phyloP scores from a whole-genome alignment of 1,140 invertebrate species.

The Hormaphis cornu region DNA sequence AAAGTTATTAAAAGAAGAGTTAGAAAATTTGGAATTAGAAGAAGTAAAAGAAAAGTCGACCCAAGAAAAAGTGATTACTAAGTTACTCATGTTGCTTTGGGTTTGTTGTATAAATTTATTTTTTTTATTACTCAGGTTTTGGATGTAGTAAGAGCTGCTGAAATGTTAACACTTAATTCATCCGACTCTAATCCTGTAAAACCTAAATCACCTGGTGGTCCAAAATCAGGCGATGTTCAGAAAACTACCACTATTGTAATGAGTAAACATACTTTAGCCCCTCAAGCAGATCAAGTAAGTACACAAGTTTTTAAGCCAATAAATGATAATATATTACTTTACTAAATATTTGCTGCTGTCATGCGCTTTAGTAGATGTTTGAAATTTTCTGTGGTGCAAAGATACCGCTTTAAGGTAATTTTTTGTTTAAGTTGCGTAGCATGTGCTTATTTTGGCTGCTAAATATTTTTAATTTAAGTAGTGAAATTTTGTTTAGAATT shows the following conservation, averaged over 20 bases:
- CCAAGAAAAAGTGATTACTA: conserved; percentile 59
- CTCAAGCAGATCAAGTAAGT: conserved; percentile 38
- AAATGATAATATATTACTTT: background rate
- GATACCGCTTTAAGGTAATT: conserved; percentile 9
- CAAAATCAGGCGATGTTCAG: conserved; percentile 54
- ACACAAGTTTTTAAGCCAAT: background rate
- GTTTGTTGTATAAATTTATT: too few relatives aligned
- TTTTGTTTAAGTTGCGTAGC: conserved; percentile 21
- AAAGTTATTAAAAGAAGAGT: conserved; percentile 44
- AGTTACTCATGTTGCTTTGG: background rate
- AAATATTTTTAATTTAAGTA: conserved; percentile 6
- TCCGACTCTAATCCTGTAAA: conserved; percentile 47
- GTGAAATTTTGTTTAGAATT: background rate
- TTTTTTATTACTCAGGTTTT: conserved; percentile 56
- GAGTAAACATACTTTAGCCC: conserved; percentile 76
- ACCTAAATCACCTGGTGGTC: conserved; percentile 65
- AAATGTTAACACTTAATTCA: conserved; percentile 59
- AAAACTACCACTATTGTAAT: conserved; percentile 90
- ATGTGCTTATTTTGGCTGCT: conserved; percentile 32
- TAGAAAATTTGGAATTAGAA: conserved; percentile 45
- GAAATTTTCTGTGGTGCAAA: conserved; percentile 7
- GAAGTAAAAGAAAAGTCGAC: conserved; percentile 61
- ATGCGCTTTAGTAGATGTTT: conserved; percentile 21
- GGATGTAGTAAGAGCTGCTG: conserved; percentile 78
- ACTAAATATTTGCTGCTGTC: background rate